These are phyloP conservation scores for Graphium colonna DNA, from an alignment of 2,888 invertebrate genomes.

Conservation along the genomic window DNA sequence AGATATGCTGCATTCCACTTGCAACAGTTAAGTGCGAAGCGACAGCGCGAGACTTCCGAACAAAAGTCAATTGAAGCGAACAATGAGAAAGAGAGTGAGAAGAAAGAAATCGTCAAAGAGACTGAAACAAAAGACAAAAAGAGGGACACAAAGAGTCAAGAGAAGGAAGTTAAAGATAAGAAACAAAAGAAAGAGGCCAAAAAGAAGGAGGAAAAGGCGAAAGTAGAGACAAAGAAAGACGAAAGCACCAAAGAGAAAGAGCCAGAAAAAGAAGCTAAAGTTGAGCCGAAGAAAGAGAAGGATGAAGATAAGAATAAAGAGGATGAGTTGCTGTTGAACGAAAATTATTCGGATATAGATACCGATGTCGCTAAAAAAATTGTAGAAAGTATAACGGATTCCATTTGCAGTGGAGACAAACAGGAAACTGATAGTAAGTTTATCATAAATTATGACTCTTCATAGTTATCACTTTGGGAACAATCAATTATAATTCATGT, in stretches of 20 bases:
- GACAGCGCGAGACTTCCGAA: conserved; percentile 70
- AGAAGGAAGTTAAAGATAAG: conserved; percentile 49
- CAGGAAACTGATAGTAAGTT: conserved; percentile 81
- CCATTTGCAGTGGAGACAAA: conserved; percentile 87
- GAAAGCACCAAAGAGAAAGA: neutral
- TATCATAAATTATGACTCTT: neutral
- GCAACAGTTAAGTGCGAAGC: conserved; percentile 90
- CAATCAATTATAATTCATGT: too few relatives aligned
- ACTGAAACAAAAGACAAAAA: conserved; percentile 43
- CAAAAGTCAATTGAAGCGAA: conserved; percentile 65
- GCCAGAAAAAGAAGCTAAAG: conserved; percentile 32
- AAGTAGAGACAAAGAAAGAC: conserved; percentile 45
- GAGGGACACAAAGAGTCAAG: conserved; percentile 45
- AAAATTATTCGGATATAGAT: conserved; percentile 80
- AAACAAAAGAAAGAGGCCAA: conserved; percentile 61
- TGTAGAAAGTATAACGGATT: conserved; percentile 92
- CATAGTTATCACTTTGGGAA: neutral
- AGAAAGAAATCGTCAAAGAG: conserved; percentile 49
- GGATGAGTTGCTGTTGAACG: conserved; percentile 62
- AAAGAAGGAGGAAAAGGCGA: conserved; percentile 41
- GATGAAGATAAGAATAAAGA: conserved; percentile 37
- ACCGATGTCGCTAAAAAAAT: conserved; percentile 95
- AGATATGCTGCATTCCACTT: conserved; percentile 97
- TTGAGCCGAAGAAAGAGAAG: conserved; percentile 42
- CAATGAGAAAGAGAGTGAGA: conserved; percentile 60